Base-by-base conservation (phyloP, 2,797 vertebrate species). In the Poeciliopsis gracilis region DNA sequence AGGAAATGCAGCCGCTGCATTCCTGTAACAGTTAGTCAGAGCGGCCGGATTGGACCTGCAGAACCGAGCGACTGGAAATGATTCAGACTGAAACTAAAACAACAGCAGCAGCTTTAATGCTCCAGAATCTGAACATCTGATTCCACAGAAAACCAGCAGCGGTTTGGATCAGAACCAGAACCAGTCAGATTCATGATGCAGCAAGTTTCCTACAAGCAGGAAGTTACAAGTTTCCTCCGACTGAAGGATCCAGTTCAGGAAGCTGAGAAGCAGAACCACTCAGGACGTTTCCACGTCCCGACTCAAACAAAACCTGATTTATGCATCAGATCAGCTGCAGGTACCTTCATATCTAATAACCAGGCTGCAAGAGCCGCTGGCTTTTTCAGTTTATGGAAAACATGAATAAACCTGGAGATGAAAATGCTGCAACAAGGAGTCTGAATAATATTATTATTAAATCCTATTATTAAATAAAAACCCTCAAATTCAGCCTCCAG, bases 21-120 rank as follows among this genome's bases (percentile, higher is more conserved):
- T 82, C 88, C 87, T n/a, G 84, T 78, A 90, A 92, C 0, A 2
- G 0, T 93, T 87, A 90, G 72, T 92, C 92, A 92, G 20, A 23
- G 36, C 1, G 4, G 23, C 79, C 15, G 63, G 76, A 80, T 28
- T 18, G 33, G 47, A 75, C 75, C 72, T 73, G 73, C 20, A 71
- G 69, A 45, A 25, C 15, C 20, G 9, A 18, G 20, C 4, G 33
- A 20, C 18, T 38, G 57, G 13, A 61, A 66, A 38, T 38, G 8
- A 38, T 66, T 66, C 33, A 66, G 18, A 7, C 13, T 4, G 15
- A 20, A 23, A 66, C 2, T 9, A 13, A n/a, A 55, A 18, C 30
- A 63, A 7, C 59, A 63, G 3, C 15, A 36, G 15, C 57, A 1
- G 57, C 0, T 18, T 33, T 61, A 33, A 61, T 33, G 16, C 30